Conservation (phyloP, 2,113 vertebrate genomes). For the Tenebrosternarchus preto region DNA sequence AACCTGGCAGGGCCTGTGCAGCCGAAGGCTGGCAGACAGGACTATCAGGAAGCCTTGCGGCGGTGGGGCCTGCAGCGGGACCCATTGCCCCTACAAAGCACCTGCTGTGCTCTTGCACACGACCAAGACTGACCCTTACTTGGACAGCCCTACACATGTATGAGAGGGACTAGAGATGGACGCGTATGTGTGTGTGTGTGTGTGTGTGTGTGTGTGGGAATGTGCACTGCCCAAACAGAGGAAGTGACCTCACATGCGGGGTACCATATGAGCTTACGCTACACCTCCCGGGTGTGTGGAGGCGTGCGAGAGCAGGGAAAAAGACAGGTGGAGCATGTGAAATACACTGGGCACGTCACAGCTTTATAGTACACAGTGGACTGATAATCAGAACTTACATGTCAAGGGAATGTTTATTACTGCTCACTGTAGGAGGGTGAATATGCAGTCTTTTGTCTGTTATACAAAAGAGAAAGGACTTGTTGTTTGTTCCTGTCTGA, state of each 20-base stretch:
- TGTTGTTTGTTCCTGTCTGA: conserved; percentile 44
- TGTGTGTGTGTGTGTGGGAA: neutral
- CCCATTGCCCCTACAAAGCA: conserved; percentile 90
- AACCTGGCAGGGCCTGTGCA: conserved; percentile 95
- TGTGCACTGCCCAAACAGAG: conserved; percentile 17
- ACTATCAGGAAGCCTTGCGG: conserved; percentile 87
- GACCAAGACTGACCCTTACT: conserved; percentile 89
- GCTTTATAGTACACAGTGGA: conserved; percentile 24
- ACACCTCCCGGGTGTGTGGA: neutral
- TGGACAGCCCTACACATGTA: conserved; percentile 91
- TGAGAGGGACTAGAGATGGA: conserved; percentile 60
- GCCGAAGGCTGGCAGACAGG: conserved; percentile 85
- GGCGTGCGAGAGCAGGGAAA: conserved; percentile 17
- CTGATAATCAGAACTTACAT: conserved; percentile 62
- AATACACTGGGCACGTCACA: neutral
- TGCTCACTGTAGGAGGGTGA: conserved; percentile 50
- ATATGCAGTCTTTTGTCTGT: conserved; percentile 41
- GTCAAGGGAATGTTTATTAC: conserved; percentile 66
- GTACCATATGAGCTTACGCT: conserved; percentile 19
- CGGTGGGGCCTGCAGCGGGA: conserved; percentile 81
- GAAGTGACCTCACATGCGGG: conserved; percentile 35
- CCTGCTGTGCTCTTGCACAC: conserved; percentile 89
- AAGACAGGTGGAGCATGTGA: neutral
- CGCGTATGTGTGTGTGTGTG: conserved; percentile 1
- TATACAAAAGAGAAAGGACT: conserved; percentile 51